Percentiles rank a stretch among this genome's conserved stretches.
phyloP scores from a whole-genome alignment of 1,140 invertebrate species.

The Dysdera silvatica region DNA sequence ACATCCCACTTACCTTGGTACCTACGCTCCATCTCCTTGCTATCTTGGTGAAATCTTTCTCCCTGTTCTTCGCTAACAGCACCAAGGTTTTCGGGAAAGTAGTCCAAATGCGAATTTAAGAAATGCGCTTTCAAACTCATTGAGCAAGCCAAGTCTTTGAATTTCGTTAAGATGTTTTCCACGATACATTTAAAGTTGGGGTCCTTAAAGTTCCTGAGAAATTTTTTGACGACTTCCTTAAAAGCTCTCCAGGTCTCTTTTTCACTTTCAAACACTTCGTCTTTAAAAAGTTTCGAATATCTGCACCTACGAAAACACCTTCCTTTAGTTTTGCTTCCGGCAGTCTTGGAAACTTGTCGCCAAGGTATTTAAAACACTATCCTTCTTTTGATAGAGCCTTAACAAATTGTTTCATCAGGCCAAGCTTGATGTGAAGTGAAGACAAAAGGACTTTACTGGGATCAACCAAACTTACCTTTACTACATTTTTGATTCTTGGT shows the following conservation, averaged over 20 bases:
- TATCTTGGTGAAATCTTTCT: conserved; percentile 43
- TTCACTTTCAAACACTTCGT: conserved; percentile 14
- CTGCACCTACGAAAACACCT: conserved; percentile 8
- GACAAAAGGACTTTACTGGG: background rate
- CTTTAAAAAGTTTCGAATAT: conserved; percentile 10
- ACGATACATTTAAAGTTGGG: conserved; percentile 20
- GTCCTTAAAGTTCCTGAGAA: conserved; percentile 22
- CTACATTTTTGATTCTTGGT: background rate
- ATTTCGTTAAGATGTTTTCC: too few relatives aligned
- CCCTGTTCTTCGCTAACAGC: conserved; percentile 36
- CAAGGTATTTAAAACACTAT: conserved; percentile 30
- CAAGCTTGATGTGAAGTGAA: background rate
- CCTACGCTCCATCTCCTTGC: conserved; percentile 26
- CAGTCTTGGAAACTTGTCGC: conserved; percentile 33
- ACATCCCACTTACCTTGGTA: conserved; percentile 33
- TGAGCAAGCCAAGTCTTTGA: background rate
- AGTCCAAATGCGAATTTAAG: conserved; percentile 31
- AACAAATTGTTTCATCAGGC: conserved; percentile 16
- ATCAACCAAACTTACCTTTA: background rate
- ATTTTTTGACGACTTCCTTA: conserved; percentile 21
- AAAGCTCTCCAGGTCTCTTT: conserved; percentile 2
- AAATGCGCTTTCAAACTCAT: conserved; percentile 33
- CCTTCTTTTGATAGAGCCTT: conserved; percentile 1
- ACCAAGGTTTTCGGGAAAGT: conserved; percentile 30
- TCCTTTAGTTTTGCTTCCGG: conserved; percentile 3